Evolutionary conservation across 2,888 invertebrate species (phyloP), one percentile per base, ranked within the genome.

Genomic region (Acanthoscelides obtectus): DNA sequence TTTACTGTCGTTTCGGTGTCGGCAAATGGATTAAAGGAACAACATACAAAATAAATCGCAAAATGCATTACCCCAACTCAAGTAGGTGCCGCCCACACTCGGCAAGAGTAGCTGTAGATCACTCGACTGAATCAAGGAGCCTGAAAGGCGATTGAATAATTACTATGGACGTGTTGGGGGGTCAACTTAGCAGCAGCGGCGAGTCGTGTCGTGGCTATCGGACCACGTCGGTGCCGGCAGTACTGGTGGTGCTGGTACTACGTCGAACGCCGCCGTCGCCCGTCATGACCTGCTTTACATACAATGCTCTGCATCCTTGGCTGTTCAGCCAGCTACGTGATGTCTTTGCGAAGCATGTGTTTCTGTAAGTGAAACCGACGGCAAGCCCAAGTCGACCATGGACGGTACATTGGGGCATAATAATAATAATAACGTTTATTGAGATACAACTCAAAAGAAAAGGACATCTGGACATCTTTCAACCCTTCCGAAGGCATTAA

Each of bases 321-420:
- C n/a, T n/a, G n/a, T n/a, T n/a, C n/a, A n/a, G n/a, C 83, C 82
- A 76, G 80, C 80, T 83, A 84, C 83, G 84, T 84, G 84, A 84
- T 82, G 82, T 79, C 80, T 78, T 81, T 84, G 79, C 80, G 78
- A 83, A 84, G 83, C 82, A 80, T 80, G 77, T 80, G 81, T 82
- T 82, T 84, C 81, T 84, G 81, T 83, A 80, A 81, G 76, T 79
- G 77, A 77, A 77, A 77, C 77, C 75, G 76, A 66, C 70, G 71
- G 71, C 73, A 70, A 70, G 68, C 68, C 5, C 45, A 45, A 17
- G 12, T n/a, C 8, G 66, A 20, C 20, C 66, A 66, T 20, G 21
- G 22, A 66, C 66, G 66, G 65, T 12, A 6, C 25, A 6, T 25
- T 25, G 6, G 4, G 25, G 6, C 25, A n/a, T n/a, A n/a, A n/a